Percentiles rank a stretch among this genome's conserved stretches.
phyloP scores from a whole-genome alignment of 1,140 invertebrate species.

The Drosophila persimilis region DNA sequence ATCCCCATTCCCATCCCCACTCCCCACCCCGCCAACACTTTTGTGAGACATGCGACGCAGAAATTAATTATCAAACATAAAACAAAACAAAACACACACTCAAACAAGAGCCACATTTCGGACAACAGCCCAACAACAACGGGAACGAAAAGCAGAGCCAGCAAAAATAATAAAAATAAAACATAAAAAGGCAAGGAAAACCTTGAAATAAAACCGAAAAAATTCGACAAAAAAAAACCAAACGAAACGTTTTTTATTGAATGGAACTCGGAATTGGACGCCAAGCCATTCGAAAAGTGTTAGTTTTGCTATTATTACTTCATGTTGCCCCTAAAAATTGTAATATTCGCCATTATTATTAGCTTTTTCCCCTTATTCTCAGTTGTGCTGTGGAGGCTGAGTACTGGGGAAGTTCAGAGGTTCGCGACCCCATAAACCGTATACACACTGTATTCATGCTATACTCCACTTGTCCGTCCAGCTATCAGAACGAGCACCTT shows the following conservation, averaged over 20 bases:
- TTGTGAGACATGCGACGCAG: conserved; percentile 7
- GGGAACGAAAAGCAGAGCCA: neutral
- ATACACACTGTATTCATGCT: too few species aligned
- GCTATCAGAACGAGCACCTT: too few species aligned
- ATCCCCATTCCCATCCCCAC: too few species aligned
- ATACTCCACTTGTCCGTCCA: too few species aligned
- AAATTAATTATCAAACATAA: conserved; percentile 47
- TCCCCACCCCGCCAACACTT: too few species aligned
- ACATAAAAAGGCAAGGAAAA: conserved; percentile 31
- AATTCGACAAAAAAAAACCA: conserved; percentile 14
- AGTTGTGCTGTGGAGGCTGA: too few species aligned
- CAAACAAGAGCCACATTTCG: conserved; percentile 9
- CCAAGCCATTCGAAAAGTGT: conserved; percentile 40
- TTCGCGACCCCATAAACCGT: too few species aligned
- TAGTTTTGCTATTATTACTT: conserved; percentile 11
- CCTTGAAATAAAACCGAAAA: conserved; percentile 40
- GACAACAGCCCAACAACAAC: conserved; percentile 15
- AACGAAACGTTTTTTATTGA: conserved; percentile 46
- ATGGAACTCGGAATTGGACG: conserved; percentile 42
- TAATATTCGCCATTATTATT: conserved; percentile 26
- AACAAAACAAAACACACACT: conserved; percentile 17
- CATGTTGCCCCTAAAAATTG: conserved; percentile 14
- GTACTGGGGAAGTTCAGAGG: too few species aligned
- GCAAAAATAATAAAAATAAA: conserved; percentile 29
- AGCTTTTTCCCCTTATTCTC: too few species aligned